Evolutionary conservation across 2,888 invertebrate genomes (phyloP), one percentile per base, ranked within the genome.

Genomic region (Tetranychus piercei): DNA sequence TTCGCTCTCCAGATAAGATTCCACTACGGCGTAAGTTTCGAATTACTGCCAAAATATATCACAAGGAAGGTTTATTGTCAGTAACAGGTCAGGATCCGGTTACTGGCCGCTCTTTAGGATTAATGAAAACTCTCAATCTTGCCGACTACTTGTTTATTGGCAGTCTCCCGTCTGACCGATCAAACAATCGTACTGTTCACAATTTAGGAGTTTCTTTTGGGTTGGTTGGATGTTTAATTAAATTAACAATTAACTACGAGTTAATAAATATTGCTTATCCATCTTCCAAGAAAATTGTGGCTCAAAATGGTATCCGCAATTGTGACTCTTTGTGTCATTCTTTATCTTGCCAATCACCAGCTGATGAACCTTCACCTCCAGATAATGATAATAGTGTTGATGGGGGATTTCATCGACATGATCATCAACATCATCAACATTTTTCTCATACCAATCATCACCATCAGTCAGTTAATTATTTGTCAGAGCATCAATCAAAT

Each of bases 101-200:
- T 7, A 88, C 87, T 2, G 91, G 91, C 15, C 89, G 89, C 81
- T 90, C 91, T 69, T 87, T 87, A 78, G 91, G 91, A 45, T 87
- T 88, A 79, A 86, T 91, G 76, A 89, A 89, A 80, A 90, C 90
- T 72, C 85, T 93, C 78, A 91, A 92, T 83, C 85, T 93, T 64
- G 86, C 87, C 73, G 89, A 90, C 79, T 89, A 90, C 80, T 88
- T 91, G 5, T 92, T 87, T 81, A 84, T 93, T 75, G 92, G 92
- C 77, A 89, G 86, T 80, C 86, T 92, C 71, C 91, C 91, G 44
- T 87, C 88, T 7, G 89, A 44, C 15, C 55, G 55, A 2, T 15
- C 11, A 55, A 43, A 23, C 6, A 71, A 71, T 20, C 44, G 45
- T 44, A 71, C 34, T 44, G 7, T 11, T 6, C 69, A 69, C 4